phyloP scores from a whole-genome alignment of 2,113 vertebrate genomes.

The Motacilla alba region DNA sequence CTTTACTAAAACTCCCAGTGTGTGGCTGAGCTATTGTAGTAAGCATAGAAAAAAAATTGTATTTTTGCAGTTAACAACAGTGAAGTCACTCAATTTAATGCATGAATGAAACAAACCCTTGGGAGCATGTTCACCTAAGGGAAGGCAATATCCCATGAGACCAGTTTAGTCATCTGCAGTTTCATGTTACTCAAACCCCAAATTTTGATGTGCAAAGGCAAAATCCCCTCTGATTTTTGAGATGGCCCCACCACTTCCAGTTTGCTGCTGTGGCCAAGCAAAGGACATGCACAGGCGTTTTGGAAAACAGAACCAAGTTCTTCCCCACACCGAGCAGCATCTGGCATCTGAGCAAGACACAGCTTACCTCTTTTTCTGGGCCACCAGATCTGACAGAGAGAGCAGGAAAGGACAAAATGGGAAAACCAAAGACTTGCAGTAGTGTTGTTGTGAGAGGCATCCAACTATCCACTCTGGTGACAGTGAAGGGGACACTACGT shows the following conservation, averaged over 20 bases:
- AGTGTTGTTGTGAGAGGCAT: background rate
- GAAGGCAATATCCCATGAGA: background rate
- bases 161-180: slow-evolving; percentile 2
- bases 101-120: background rate
- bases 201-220: background rate
- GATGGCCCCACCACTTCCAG: background rate
- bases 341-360: background rate
- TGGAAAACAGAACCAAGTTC: background rate
- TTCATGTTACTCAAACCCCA: background rate
- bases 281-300: background rate
- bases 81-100: slow-evolving; percentile 2
- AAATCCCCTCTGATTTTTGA: background rate
- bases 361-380: background rate
- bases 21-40: slow-evolving; percentile 36
- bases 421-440: background rate
- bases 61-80: background rate
- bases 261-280: background rate
- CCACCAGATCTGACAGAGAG: background rate
- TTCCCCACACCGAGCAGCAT: background rate
- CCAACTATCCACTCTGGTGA: background rate
- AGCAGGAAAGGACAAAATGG: background rate
- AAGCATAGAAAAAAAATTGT: background rate
- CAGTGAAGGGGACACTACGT: background rate
- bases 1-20: background rate
- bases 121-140: background rate